Base-by-base conservation (phyloP, 2,113 vertebrate genomes). In the Cynoglossus semilaevis region DNA sequence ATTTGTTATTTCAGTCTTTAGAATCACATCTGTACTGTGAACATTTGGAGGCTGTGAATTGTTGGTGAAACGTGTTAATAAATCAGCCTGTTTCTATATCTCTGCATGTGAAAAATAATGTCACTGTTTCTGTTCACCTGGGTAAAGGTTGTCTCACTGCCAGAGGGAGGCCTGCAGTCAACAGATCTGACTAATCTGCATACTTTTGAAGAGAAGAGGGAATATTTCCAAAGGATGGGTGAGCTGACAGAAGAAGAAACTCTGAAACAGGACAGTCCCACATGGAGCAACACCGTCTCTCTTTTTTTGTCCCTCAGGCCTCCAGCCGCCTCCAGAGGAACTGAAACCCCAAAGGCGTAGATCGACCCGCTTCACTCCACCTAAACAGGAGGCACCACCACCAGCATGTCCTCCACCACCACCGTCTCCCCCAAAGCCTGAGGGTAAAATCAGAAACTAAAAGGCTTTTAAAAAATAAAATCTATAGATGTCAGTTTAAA, bases 171-270 rank as follows among this genome's bases (percentile, higher is more conserved):
- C 18, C 47, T 17, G 19, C 63, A 83, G 14, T 7, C 17, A 15
- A 7, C 58, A 4, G 65, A 76, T 44, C 59, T 57, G n/a, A 58
- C 76, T 0, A 57, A 87, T 10, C 79, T 35, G 0, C 82, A 90
- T 54, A 88, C 89, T 18, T 95, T 99, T 74, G 85, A 84, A 72
- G 88, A 95, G 37, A 99, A 96, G 80, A 91, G 68, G 6, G 63
- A 91, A 0, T 98, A 89, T 78, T 99, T 99, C 84, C 94, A 95
- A 84, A 94, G 72, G 58, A 91, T 93, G 46, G 92, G 97, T 98
- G 57, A 62, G 15, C 19, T 29, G 18, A 54, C 3, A 56, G 14
- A 38, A 9, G 3, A 38, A 6, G 1, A 15, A 18, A 16, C 7
- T 22, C 1, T n/a, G 3, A 45, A 1, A 38, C 15, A 6, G 7